These are phyloP conservation scores for Etheostoma spectabile DNA, from an alignment of 2,113 vertebrate genomes.

Conservation along the genomic window DNA sequence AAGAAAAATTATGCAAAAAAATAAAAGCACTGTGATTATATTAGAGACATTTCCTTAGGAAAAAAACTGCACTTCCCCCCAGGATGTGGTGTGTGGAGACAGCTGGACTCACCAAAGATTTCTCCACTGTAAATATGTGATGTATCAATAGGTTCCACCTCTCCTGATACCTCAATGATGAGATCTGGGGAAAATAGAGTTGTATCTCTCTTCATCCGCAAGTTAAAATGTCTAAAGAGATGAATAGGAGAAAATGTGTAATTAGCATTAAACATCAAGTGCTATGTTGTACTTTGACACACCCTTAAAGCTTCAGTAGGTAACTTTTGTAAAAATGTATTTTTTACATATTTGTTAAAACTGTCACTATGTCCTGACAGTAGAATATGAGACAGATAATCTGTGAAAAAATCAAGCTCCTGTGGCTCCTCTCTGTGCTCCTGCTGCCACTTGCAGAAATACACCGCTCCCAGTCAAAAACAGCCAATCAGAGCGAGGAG, in stretches of 20 bases:
- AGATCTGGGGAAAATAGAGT: constrained; percentile 92
- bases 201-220: constrained; percentile 94
- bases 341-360: no score
- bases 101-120: constrained; percentile 90
- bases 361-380: no score
- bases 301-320: no score
- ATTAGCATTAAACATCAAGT: neutral
- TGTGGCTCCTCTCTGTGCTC: no score
- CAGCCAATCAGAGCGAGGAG: no score
- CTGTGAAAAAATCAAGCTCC: no score
- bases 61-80: neutral
- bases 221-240: constrained; percentile 91
- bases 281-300: constrained; percentile 4
- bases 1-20: neutral
- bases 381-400: no score
- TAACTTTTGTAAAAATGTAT: no score
- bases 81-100: constrained; percentile 4
- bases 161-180: constrained; percentile 90
- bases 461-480: no score
- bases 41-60: neutral
- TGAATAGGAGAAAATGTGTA: constrained; percentile 23
- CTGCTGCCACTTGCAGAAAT: no score
- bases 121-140: constrained; percentile 98
- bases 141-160: constrained; percentile 88
- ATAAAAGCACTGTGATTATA: neutral